Evolutionary conservation across 2,888 invertebrate genomes (phyloP), one percentile per base, ranked within the genome.

Genomic region (Cryptocephalus moraei): DNA sequence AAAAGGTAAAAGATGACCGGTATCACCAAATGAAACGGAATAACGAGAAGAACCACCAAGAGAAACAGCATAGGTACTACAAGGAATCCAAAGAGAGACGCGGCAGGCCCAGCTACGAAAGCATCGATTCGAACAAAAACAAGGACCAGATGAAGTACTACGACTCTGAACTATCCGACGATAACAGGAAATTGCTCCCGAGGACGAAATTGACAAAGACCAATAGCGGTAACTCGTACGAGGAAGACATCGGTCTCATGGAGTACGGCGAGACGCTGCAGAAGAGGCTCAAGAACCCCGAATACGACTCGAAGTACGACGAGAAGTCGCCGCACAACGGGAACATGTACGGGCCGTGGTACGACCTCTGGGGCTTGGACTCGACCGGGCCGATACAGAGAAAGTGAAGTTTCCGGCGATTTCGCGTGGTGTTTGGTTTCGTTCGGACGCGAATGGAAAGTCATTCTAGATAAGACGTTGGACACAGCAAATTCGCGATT

Each of bases 291-390:
- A 74, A 61, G 61, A 68, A 61, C 50, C 61, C 62, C 8, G 70
- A 71, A 45, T 64, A 66, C 59, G 62, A 71, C 56, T 57, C 64
- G 1, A 68, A 67, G 52, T 69, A 61, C 53, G 70, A 72, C 43
- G 68, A 69, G 48, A 76, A 76, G 56, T 68, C 76, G 50, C 74
- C 74, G 44, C 76, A 77, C 61, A 78, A 78, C 47, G 80, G 79
- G 9, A 86, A 86, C 62, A 83, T 82, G 56, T 90, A 87, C 65
- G 90, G 90, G 1, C 89, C 90, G 0, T 90, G 90, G 90, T 90
- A 89, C 64, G 90, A 91, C 70, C 76, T 90, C 52, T 91, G 90
- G 90, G 89, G 83, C 32, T 75, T 81, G 48, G 86, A 86, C 68
- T 76, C 81, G 39, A 81, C 82, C 32, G 79, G 50, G 36, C 50